These are phyloP conservation scores for Phaethon lepturus DNA, from an alignment of 2,113 vertebrate species.

Conservation along the genomic window DNA sequence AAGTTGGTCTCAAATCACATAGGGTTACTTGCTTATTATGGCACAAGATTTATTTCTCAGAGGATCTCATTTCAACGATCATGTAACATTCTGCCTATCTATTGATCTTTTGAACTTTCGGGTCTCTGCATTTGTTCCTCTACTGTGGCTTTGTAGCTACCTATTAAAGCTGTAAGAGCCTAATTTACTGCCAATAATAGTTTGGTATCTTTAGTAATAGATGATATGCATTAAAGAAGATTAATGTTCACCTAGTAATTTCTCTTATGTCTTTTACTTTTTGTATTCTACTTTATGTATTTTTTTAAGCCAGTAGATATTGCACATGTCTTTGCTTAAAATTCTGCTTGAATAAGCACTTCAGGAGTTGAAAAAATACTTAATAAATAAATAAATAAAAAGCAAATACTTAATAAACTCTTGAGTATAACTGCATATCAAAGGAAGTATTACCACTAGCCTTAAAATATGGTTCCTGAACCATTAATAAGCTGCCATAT, in stretches of 20 bases:
- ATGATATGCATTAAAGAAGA: conserved; percentile 12
- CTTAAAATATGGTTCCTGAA: neutral
- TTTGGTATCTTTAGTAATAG: conserved; percentile 30
- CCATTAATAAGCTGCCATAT: neutral
- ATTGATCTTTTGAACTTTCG: conserved; percentile 68
- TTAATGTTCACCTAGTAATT: neutral
- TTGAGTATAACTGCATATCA: neutral
- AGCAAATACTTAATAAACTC: neutral
- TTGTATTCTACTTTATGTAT: neutral
- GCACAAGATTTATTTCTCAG: conserved; percentile 64
- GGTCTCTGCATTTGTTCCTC: conserved; percentile 66
- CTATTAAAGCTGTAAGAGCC: conserved; percentile 66
- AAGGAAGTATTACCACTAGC: neutral
- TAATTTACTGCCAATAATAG: conserved; percentile 59
- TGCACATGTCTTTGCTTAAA: neutral
- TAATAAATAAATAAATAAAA: neutral
- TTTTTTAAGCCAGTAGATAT: neutral
- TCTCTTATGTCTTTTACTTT: conserved; percentile 29
- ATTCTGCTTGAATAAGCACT: neutral
- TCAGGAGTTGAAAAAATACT: neutral
- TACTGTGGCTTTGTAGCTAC: conserved; percentile 57
- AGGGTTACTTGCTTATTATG: conserved; percentile 54
- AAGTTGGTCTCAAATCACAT: conserved; percentile 40
- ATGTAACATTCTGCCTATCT: conserved; percentile 55
- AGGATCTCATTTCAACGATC: conserved; percentile 69